Evolutionary conservation across 2,113 vertebrate species (phyloP).

Genomic region (human): GRCh38 chr1:19933001-19933500

Average conservation of each 20-base stretch:
- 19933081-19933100: neutral
- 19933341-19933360: neutral
- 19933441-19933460: neutral
- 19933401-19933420: no score
- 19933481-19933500: no score
- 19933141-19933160: neutral
- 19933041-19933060: no score
- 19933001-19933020: no score
- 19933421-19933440: neutral
- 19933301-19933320: neutral
- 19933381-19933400: neutral
- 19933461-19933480: no score
- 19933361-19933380: neutral
- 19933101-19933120: neutral
- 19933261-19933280: neutral
- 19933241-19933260: neutral
- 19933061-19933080: accelerated
- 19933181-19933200: neutral
- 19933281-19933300: neutral
- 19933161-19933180: accelerated
- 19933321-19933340: neutral
- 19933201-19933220: neutral
- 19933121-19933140: neutral
- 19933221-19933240: neutral
- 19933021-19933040: no score